Conservation (phyloP, 2,888 invertebrate genomes). For the Catocala nupta region DNA sequence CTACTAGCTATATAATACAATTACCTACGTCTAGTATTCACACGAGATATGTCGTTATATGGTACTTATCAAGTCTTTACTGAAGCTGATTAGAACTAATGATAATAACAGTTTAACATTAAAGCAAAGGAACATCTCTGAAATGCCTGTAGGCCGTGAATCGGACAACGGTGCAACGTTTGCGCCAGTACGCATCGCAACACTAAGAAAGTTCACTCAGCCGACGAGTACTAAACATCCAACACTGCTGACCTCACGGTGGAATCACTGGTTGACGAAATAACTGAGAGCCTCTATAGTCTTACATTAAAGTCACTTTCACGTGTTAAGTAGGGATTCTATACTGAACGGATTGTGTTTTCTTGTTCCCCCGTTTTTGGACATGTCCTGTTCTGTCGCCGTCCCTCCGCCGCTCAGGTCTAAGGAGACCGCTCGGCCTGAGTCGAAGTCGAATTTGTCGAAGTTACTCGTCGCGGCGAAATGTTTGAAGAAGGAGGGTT, state of each 20-base stretch:
- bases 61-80: conserved; percentile 80
- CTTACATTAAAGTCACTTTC: conserved; percentile 78
- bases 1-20: conserved; percentile 83
- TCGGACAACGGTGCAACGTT: conserved; percentile 29
- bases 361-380: conserved; percentile 87
- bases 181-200: conserved; percentile 6
- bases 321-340: conserved; percentile 93
- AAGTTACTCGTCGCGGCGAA: conserved; percentile 76
- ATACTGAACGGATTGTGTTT: conserved; percentile 96
- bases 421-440: conserved; percentile 83
- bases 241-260: conserved; percentile 34
- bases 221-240: conserved; percentile 18
- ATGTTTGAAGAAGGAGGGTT: conserved; percentile 81
- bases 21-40: conserved; percentile 78
- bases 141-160: conserved; percentile 56
- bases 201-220: conserved; percentile 22
- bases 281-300: conserved; percentile 72
- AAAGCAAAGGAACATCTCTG: conserved; percentile 75
- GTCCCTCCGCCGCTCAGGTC: conserved; percentile 79
- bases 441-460: conserved; percentile 84
- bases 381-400: conserved; percentile 79
- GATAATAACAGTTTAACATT: conserved; percentile 65
- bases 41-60: conserved; percentile 82
- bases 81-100: conserved; percentile 75
- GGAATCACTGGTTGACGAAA: conserved; percentile 60